These are phyloP conservation scores for Elachura formosa DNA, from an alignment of 2,113 vertebrate species.

Conservation along the genomic window DNA sequence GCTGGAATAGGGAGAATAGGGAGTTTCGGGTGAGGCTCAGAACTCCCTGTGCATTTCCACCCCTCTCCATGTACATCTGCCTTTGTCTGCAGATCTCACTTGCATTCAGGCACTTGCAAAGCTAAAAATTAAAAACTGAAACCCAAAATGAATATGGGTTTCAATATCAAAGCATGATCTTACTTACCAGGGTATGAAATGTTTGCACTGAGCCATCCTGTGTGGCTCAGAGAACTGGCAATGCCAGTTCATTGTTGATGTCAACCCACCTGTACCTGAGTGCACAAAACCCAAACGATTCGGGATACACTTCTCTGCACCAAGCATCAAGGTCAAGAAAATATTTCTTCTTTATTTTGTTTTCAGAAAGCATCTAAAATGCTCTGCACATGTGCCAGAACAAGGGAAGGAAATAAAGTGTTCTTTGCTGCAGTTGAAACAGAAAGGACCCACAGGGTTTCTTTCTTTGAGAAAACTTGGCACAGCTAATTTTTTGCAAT, in stretches of 20 bases:
- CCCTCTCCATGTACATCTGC: not conserved
- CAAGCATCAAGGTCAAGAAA: not conserved
- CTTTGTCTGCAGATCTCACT: not conserved
- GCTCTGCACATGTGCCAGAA: not conserved
- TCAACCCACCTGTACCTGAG: not conserved
- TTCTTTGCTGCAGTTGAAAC: not conserved
- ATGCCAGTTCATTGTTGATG: not conserved
- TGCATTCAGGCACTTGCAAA: not conserved
- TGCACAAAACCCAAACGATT: not conserved
- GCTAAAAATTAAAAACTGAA: not conserved
- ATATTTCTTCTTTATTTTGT: not conserved
- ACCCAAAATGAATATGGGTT: not conserved
- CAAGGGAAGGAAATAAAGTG: not conserved
- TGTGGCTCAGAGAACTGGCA: not conserved
- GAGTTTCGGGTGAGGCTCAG: not conserved
- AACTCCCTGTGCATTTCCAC: not conserved
- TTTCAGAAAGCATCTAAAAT: not conserved
- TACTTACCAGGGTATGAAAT: not conserved
- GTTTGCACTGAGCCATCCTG: not conserved
- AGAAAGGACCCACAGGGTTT: not conserved
- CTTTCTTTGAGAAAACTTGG: not conserved
- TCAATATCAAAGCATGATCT: not conserved
- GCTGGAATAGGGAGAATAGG: not conserved
- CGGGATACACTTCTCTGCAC: not conserved
- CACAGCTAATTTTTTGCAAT: not conserved